Conservation (phyloP, 2,888 invertebrate genomes). For the Lamellibrachia columna region DNA sequence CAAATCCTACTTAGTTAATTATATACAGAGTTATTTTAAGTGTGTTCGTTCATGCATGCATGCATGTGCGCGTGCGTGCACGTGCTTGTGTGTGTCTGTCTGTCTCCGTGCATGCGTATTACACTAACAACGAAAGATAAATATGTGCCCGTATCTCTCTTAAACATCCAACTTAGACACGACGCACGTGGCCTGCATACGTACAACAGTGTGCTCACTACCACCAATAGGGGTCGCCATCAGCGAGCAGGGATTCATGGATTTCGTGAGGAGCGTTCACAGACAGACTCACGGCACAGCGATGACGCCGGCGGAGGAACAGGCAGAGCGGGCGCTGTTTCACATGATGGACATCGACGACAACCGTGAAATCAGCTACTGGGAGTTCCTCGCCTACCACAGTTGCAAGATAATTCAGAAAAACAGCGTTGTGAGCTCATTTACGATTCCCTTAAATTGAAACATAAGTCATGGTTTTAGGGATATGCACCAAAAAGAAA, state of each 20-base stretch:
- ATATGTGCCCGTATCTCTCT: neutral
- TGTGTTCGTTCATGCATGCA: neutral
- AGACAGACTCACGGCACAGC: conserved; percentile 34
- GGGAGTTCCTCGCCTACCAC: conserved; percentile 50
- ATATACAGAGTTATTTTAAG: neutral
- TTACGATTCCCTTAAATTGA: neutral
- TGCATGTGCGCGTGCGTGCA: neutral
- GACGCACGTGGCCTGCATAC: neutral
- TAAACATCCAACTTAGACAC: neutral
- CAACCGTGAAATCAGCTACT: conserved; percentile 45
- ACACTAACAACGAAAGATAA: neutral
- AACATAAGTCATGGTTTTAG: no score
- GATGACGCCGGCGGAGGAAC: conserved; percentile 41
- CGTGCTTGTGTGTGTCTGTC: neutral
- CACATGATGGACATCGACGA: conserved; percentile 41
- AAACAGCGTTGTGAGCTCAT: conserved; percentile 44
- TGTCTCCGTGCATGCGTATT: neutral
- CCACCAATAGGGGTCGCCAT: neutral
- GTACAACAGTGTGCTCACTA: neutral
- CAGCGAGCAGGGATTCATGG: conserved; percentile 39
- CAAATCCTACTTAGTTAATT: neutral
- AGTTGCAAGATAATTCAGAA: conserved; percentile 43
- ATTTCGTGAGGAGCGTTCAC: conserved; percentile 39
- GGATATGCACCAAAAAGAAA: no score
- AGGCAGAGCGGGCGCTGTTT: conserved; percentile 42